phyloP scores from a whole-genome alignment of 2,113 vertebrate species.

The Amazona vittata region DNA sequence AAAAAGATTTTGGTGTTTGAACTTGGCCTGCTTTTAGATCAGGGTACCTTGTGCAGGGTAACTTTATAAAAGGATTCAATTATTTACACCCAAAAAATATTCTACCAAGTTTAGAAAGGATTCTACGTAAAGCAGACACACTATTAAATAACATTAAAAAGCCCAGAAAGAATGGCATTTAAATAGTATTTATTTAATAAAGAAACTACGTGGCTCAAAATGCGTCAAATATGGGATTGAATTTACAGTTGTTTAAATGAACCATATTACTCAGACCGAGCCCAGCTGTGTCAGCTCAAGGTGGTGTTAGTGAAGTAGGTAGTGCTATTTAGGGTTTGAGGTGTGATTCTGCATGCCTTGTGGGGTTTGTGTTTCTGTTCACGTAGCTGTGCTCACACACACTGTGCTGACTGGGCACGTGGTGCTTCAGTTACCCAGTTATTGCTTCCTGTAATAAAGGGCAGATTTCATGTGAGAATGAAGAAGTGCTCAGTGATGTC shows the following conservation, averaged over 20 bases:
- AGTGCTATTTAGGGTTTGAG: not conserved
- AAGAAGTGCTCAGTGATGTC: not conserved
- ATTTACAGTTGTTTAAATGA: not conserved
- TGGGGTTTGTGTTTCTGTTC: not conserved
- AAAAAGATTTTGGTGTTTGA: not conserved
- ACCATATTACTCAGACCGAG: not conserved
- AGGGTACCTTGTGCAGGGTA: not conserved
- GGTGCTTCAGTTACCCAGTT: not conserved
- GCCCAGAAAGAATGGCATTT: not conserved
- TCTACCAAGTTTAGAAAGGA: not conserved
- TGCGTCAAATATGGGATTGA: not conserved
- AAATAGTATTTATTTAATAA: not conserved
- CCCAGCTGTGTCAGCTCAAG: not conserved
- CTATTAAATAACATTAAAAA: not conserved
- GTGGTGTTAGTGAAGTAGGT: not conserved
- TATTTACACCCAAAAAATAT: not conserved
- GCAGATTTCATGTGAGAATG: not conserved
- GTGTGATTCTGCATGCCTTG: not conserved
- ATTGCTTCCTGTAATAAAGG: not conserved
- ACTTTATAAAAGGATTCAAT: not conserved
- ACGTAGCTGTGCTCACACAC: accelerated
- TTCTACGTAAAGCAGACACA: not conserved
- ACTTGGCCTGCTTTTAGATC: not conserved
- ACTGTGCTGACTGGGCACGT: accelerated
- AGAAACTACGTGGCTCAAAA: not conserved